Percentiles rank a stretch among this genome's conserved stretches.
Evolutionary conservation across 2,797 vertebrate species (phyloP).

Genomic region (Gymnoscopelus braueri): DNA sequence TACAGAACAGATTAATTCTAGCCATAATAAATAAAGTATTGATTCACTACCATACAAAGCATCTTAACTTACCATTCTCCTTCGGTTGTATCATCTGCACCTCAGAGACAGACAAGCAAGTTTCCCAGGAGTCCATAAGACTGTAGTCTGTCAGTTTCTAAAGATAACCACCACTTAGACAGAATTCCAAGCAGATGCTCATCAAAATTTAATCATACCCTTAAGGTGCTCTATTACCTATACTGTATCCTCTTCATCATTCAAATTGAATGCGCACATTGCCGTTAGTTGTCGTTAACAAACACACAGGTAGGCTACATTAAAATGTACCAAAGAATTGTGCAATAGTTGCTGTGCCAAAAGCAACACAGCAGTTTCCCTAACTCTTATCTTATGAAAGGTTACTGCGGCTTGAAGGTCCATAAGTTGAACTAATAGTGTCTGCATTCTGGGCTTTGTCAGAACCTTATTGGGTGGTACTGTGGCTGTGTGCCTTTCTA

Average conservation of each 20-base stretch:
- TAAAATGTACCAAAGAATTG: constrained; percentile 5
- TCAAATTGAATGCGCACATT: constrained; percentile 44
- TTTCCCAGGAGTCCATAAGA: constrained; percentile 31
- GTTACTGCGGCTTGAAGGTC: not conserved
- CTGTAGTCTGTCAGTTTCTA: constrained; percentile 35
- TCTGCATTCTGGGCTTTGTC: not conserved
- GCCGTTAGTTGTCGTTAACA: constrained; percentile 33
- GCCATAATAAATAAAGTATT: not conserved
- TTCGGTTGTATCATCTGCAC: constrained; percentile 42
- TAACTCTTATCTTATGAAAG: not conserved
- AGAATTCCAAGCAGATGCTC: constrained; percentile 73
- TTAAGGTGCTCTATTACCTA: constrained; percentile 82
- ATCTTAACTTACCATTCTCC: constrained; percentile 68
- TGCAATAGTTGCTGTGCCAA: not conserved
- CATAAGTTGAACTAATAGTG: not conserved
- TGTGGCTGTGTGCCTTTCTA: constrained; percentile 12
- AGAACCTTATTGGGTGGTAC: constrained; percentile 3
- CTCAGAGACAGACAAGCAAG: constrained; percentile 38
- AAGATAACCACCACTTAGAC: constrained; percentile 53
- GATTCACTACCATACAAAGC: not conserved
- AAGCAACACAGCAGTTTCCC: not conserved
- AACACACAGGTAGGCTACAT: not conserved
- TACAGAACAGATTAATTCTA: not conserved
- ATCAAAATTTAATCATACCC: constrained; percentile 83
- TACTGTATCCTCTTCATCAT: constrained; percentile 75